A percentile compares a stretch with the other conserved stretches of the same genome.
These are phyloP conservation scores for Mellivora capensis DNA, from an alignment of 2,113 vertebrate genomes.

Conservation along the genomic window DNA sequence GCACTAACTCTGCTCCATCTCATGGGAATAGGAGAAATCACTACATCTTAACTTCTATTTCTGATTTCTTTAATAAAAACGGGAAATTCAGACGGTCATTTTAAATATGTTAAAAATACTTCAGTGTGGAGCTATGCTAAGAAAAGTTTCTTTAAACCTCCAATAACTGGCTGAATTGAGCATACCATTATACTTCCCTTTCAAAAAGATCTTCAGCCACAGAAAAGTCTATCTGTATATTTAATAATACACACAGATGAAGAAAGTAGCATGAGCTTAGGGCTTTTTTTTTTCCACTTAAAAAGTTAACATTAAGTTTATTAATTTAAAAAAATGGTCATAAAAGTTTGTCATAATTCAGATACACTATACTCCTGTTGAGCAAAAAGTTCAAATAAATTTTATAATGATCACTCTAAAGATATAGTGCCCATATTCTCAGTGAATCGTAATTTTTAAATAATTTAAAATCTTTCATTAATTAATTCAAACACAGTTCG, in stretches of 20 bases:
- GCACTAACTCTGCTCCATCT: neutral
- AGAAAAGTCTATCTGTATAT: neutral
- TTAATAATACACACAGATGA: neutral
- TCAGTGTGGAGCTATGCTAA: neutral
- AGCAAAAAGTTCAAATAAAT: neutral
- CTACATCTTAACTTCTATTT: conserved; percentile 2
- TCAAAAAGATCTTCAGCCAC: neutral
- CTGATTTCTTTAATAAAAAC: neutral
- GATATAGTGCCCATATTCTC: neutral
- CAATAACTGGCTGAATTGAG: conserved; percentile 5
- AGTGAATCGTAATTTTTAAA: neutral
- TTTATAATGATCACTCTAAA: neutral
- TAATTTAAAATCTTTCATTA: neutral
- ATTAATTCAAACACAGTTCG: neutral
- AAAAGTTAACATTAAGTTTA: neutral
- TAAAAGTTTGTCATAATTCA: neutral
- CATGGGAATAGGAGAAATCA: neutral
- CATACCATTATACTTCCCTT: neutral
- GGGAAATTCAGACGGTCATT: conserved; percentile 1
- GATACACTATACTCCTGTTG: neutral
- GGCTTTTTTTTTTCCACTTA: neutral
- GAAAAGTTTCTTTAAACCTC: neutral
- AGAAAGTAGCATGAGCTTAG: neutral
- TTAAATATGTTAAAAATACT: conserved; percentile 31
- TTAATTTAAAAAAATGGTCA: neutral